Percentiles rank a stretch among this genome's conserved stretches.
These are phyloP conservation scores for Chelonoidis abingdonii DNA, from an alignment of 2,113 vertebrate species.

Conservation along the genomic window DNA sequence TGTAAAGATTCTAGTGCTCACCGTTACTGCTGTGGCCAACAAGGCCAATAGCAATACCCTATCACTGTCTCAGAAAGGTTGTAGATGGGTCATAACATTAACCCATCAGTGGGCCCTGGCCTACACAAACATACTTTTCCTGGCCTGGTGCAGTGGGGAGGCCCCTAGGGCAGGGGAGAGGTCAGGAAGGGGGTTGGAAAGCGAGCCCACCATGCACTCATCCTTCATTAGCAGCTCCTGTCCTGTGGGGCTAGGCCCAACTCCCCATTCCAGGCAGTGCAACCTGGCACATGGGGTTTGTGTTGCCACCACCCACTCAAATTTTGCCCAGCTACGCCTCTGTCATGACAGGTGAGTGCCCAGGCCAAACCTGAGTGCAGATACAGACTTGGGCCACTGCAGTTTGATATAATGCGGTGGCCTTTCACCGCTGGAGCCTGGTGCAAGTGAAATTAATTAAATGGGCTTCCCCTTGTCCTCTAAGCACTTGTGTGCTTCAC, in stretches of 20 bases:
- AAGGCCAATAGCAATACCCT: not conserved
- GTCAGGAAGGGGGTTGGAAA: not conserved
- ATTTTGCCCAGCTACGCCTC: not conserved
- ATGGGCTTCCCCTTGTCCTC: not conserved
- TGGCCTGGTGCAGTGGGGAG: not conserved
- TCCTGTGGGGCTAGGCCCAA: not conserved
- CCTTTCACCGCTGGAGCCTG: not conserved
- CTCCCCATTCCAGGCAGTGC: not conserved
- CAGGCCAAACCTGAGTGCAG: not conserved
- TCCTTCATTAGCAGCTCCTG: not conserved
- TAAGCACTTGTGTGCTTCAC: too few relatives aligned
- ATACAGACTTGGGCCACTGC: not conserved
- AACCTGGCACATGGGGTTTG: not conserved
- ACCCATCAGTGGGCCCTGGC: not conserved
- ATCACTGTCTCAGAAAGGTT: not conserved
- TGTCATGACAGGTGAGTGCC: not conserved
- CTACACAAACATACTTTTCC: not conserved
- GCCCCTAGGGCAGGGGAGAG: too few relatives aligned
- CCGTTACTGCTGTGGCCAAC: accelerated
- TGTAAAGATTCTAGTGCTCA: not conserved
- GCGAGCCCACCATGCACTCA: not conserved
- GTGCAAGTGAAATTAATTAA: not conserved
- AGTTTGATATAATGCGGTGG: too few relatives aligned
- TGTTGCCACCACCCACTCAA: not conserved
- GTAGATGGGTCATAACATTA: not conserved